These are phyloP conservation scores for Ceratoteleas bidentatus DNA, from an alignment of 1,140 invertebrate species.

Conservation along the genomic window DNA sequence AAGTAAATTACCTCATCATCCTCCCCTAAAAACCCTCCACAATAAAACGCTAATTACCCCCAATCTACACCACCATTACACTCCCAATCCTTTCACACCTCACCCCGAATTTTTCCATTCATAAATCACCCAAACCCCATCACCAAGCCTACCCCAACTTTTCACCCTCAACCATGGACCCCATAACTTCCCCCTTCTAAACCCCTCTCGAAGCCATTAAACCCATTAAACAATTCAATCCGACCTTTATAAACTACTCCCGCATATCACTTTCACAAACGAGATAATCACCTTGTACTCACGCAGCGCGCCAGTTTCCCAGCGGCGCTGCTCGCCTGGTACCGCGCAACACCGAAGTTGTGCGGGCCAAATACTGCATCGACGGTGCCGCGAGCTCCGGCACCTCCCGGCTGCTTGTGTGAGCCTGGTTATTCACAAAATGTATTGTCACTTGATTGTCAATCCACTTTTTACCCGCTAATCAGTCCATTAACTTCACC, in stretches of 20 bases:
- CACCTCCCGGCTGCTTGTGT: constrained; percentile 64
- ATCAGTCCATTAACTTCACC: constrained; percentile 56
- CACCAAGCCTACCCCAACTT: too few species aligned
- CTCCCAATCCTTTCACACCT: too few species aligned
- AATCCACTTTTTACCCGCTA: constrained; percentile 75
- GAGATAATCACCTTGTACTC: constrained; percentile 49
- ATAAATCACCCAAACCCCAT: too few species aligned
- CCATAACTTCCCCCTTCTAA: too few species aligned
- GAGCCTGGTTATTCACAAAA: constrained; percentile 75
- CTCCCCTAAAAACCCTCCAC: too few species aligned
- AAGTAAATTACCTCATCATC: too few species aligned
- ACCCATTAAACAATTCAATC: too few species aligned
- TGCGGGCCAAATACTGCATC: constrained; percentile 69
- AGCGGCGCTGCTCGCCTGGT: constrained; percentile 62
- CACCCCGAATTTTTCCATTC: too few species aligned
- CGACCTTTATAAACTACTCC: constrained; percentile 21
- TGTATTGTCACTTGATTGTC: constrained; percentile 80
- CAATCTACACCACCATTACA: too few species aligned
- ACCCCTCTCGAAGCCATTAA: too few species aligned
- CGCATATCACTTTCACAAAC: constrained; percentile 43
- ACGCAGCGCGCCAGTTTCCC: not conserved
- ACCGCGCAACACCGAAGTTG: constrained; percentile 67
- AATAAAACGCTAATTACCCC: too few species aligned
- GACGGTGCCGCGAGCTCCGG: constrained; percentile 14
- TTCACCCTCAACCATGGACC: too few species aligned